These are phyloP conservation scores for Vidua macroura DNA, from an alignment of 2,113 vertebrate genomes.

Conservation along the genomic window DNA sequence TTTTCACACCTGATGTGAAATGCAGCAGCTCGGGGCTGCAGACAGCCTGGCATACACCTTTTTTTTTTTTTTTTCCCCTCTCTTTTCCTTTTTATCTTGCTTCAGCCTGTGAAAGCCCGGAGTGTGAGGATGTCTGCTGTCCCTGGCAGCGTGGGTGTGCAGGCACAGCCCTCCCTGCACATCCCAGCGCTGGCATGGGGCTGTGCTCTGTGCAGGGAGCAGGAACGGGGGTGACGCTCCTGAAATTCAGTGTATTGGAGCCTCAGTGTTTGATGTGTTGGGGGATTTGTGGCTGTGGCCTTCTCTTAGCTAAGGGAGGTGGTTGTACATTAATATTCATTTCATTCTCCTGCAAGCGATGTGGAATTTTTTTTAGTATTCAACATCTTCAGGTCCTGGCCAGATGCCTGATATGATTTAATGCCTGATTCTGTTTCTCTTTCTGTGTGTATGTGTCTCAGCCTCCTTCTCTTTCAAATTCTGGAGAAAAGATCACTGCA, in stretches of 20 bases:
- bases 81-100: neutral
- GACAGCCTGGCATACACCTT: neutral
- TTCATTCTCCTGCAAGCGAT: neutral
- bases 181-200: neutral
- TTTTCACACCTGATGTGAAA: neutral
- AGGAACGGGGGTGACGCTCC: accelerated
- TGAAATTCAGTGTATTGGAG: neutral
- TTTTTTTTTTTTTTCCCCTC: accelerated
- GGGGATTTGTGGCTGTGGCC: neutral
- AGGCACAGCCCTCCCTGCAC: neutral
- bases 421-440: neutral
- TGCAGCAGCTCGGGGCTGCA: neutral
- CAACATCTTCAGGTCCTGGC: neutral
- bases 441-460: neutral
- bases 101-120: neutral
- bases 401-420: neutral
- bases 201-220: neutral
- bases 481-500: neutral
- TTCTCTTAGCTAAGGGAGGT: neutral
- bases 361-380: neutral
- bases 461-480: neutral
- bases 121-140: neutral
- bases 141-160: neutral
- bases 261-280: neutral
- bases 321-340: neutral